phyloP scores from a whole-genome alignment of 2,888 invertebrate genomes.

The Drosophila kambysellisi region DNA sequence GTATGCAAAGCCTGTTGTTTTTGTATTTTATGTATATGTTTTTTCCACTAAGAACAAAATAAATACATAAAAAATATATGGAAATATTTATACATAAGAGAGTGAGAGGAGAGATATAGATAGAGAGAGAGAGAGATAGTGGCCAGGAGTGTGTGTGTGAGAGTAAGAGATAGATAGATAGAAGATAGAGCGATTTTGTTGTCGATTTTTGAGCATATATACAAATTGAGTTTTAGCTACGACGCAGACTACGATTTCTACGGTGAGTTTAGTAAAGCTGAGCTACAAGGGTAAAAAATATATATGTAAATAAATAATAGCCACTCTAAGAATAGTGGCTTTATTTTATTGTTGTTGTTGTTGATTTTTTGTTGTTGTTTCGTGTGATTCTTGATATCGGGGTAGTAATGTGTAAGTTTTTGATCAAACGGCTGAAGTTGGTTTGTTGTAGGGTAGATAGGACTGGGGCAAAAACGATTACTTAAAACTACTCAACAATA shows the following conservation, averaged over 20 bases:
- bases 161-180: conserved; percentile 38
- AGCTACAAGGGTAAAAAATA: conserved; percentile 60
- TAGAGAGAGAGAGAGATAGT: conserved; percentile 18
- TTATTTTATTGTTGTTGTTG: conserved; percentile 31
- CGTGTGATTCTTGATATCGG: conserved; percentile 31
- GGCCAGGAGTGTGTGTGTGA: neutral
- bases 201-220: conserved; percentile 73
- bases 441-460: conserved; percentile 26
- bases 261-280: conserved; percentile 81
- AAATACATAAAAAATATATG: conserved; percentile 64
- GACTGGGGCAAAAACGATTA: conserved; percentile 41
- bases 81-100: conserved; percentile 52
- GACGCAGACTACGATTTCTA: conserved; percentile 73
- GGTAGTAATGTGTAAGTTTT: conserved; percentile 65
- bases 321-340: conserved; percentile 24
- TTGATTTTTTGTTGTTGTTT: conserved; percentile 49
- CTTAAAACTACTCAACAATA: conserved; percentile 58
- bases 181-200: conserved; percentile 42
- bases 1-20: conserved; percentile 79
- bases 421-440: conserved; percentile 36
- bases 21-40: conserved; percentile 71
- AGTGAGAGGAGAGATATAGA: conserved; percentile 32
- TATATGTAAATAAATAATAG: conserved; percentile 36
- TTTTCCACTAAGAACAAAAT: conserved; percentile 71
- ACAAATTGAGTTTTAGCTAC: conserved; percentile 73